Conservation (phyloP, 2,888 invertebrate species). For the Bugulina stolonifera region DNA sequence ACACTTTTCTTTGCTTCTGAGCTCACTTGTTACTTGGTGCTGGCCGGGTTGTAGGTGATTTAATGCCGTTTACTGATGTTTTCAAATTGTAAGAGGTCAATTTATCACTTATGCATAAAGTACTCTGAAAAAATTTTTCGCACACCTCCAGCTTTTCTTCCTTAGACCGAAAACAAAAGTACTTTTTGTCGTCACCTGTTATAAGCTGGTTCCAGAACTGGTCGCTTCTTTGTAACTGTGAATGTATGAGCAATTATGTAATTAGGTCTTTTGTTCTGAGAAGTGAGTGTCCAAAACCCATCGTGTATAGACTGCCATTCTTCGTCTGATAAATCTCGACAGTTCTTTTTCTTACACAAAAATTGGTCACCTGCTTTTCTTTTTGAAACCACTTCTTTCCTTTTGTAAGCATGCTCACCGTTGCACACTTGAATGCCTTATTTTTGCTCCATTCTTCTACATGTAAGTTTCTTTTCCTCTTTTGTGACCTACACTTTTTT, state of each 20-base stretch:
- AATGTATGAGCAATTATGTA: background rate
- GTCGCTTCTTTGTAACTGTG: background rate
- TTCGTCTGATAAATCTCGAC: background rate
- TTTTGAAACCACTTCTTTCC: background rate
- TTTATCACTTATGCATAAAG: background rate
- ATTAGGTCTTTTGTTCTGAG: background rate
- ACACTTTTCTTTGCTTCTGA: background rate
- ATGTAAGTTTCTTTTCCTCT: background rate
- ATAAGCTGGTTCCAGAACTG: background rate
- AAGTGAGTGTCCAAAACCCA: background rate
- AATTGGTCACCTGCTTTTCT: background rate
- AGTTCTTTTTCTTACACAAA: background rate
- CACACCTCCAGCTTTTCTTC: background rate
- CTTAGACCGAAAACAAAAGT: background rate
- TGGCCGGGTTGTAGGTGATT: background rate
- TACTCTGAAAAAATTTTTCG: background rate
- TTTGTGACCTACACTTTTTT: background rate
- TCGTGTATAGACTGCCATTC: background rate
- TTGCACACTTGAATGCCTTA: background rate
- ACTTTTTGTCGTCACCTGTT: background rate
- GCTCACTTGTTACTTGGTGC: background rate
- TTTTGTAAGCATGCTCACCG: background rate
- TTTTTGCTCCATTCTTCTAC: background rate
- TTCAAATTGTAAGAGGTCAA: background rate
- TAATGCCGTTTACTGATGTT: background rate